These are phyloP conservation scores for Odontocolon sp. DNA, from an alignment of 2,888 invertebrate species.

Conservation along the genomic window DNA sequence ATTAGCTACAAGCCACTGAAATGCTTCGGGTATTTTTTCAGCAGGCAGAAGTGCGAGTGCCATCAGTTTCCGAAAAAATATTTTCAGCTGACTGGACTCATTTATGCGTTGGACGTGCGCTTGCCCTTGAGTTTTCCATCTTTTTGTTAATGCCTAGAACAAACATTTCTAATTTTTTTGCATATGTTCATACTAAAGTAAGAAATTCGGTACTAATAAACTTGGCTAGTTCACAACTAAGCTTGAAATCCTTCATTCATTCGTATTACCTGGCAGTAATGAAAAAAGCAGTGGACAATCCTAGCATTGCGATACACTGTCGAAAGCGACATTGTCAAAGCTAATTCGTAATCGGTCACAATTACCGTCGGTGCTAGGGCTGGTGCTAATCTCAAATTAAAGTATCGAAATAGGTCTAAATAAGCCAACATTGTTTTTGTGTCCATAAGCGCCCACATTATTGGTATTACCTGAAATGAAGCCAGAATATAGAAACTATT, in stretches of 20 bases:
- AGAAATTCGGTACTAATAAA: no score
- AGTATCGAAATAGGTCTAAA: not conserved
- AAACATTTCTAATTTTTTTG: no score
- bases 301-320: not conserved
- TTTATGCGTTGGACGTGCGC: not conserved
- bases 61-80: not conserved
- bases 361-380: not conserved
- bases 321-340: not conserved
- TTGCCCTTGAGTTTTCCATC: not conserved
- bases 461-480: not conserved
- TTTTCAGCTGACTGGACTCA: not conserved
- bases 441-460: not conserved
- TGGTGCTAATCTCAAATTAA: not conserved
- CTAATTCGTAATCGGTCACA: not conserved
- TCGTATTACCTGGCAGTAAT: not conserved
- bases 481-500: not conserved
- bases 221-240: no score
- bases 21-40: not conserved
- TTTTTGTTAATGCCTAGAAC: not conserved
- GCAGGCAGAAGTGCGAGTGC: not conserved
- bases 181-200: no score
- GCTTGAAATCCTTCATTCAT: no score
- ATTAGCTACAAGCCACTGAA: not conserved
- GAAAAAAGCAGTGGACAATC: not conserved
- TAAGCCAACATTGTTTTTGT: not conserved